Evolutionary conservation across 2,888 invertebrate species (phyloP).

Genomic region (Ecdyonurus torrentis): DNA sequence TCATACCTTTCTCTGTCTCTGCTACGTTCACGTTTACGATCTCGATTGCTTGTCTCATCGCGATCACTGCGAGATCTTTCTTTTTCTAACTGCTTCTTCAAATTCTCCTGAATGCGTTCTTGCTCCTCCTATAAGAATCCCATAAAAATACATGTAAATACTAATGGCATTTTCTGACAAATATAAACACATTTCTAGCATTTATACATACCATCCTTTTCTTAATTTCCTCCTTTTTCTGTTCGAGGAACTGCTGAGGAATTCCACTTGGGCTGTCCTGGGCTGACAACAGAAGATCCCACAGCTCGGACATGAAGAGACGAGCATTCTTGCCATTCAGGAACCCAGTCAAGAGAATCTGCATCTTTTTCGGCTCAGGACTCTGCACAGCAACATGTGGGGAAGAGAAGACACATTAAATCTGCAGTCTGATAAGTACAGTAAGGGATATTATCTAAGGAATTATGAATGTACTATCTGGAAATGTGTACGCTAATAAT

Average conservation of each 20-base stretch:
- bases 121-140: slow-evolving; percentile 45
- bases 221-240: slow-evolving; percentile 92
- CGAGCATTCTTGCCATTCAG: slow-evolving; percentile 95
- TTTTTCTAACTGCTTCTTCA: slow-evolving; percentile 33
- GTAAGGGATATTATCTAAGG: background rate
- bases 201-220: slow-evolving; percentile 54
- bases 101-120: slow-evolving; percentile 46
- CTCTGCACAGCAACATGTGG: slow-evolving; percentile 39
- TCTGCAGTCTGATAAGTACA: background rate
- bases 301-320: slow-evolving; percentile 93
- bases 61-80: slow-evolving; percentile 26
- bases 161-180: slow-evolving; percentile 5
- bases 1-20: slow-evolving; percentile 3
- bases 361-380: slow-evolving; percentile 96
- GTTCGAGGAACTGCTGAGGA: slow-evolving; percentile 83
- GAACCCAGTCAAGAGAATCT: slow-evolving; percentile 99
- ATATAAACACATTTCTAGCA: slow-evolving; percentile 7
- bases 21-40: slow-evolving; percentile 12
- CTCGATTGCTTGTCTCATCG: slow-evolving; percentile 18
- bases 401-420: background rate
- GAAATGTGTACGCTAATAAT: background rate
- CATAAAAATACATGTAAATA: slow-evolving; percentile 19
- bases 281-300: slow-evolving; percentile 88
- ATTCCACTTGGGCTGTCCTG: slow-evolving; percentile 92
- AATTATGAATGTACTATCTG: background rate